phyloP scores from a whole-genome alignment of 2,888 invertebrate species.

The Andrena bicolor region DNA sequence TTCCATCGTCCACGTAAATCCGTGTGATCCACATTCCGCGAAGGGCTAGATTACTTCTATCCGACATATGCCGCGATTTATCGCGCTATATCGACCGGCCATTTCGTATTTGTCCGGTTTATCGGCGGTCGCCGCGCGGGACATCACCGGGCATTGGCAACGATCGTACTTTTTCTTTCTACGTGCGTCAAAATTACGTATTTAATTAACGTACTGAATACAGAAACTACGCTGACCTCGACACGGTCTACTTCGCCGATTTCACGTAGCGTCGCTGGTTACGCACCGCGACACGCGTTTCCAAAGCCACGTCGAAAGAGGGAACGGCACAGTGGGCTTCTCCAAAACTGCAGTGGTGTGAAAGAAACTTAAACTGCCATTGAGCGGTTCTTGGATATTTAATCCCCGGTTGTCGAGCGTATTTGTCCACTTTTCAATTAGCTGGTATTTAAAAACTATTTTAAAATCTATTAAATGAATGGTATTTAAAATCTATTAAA shows the following conservation, averaged over 20 bases:
- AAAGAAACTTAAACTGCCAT: background rate
- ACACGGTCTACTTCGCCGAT: slow-evolving; percentile 55
- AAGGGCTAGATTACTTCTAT: background rate
- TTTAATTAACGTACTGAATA: slow-evolving; percentile 60
- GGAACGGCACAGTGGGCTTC: background rate
- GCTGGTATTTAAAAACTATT: no score
- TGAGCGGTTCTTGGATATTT: no score
- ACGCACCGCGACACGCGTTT: slow-evolving; percentile 50
- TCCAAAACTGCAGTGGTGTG: background rate
- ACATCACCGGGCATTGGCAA: slow-evolving; percentile 28
- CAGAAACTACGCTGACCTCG: slow-evolving; percentile 59
- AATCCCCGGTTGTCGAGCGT: no score
- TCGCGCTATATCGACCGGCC: background rate
- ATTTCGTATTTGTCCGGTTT: background rate
- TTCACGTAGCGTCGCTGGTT: slow-evolving; percentile 59
- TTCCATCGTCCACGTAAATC: slow-evolving; percentile 3
- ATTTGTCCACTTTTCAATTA: no score
- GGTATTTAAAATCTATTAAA: no score
- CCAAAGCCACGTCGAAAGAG: slow-evolving; percentile 30
- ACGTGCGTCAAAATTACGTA: slow-evolving; percentile 61
- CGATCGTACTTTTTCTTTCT: slow-evolving; percentile 52
- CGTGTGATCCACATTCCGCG: background rate
- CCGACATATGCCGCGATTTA: slow-evolving; percentile 3
- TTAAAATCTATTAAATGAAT: no score
- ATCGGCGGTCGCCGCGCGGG: slow-evolving; percentile 20